Evolutionary conservation across 2,113 vertebrate genomes (phyloP), one percentile per base, ranked within the genome.

Genomic region (Hemibagrus wyckioides): DNA sequence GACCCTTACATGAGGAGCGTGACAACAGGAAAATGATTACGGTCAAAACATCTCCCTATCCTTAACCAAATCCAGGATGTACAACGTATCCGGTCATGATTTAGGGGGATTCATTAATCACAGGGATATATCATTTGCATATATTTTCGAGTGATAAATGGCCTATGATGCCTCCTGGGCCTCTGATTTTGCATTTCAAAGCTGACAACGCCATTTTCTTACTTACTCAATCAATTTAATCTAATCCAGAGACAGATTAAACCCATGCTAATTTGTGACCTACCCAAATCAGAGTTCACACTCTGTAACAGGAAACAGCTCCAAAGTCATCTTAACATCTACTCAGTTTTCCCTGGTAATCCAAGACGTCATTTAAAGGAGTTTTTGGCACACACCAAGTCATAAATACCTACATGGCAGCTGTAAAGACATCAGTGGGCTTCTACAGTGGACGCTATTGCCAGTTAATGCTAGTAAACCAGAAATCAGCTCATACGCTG

Each of bases 21-120:
- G 19, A 39, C 52, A 80, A 80, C 15, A 80, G 6, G 10, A 36
- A 54, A 57, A 25, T 57, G 30, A 80, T 23, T 25, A 33, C 50
- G 57, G 52, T 23, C 21, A 80, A 56, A 80, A 36, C 75, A 77
- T 13, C 30, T 21, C 52, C 15, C 17, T 36, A 56, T 36, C 19
- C 77, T 80, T 17, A 80, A 80, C 52, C 9, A 79, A 30, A 79
- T 54, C 76, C 48, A 52, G 76, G 76, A 54, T 54, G 4, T 79
- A 79, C 76, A 33, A 33, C 54, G 17, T 50, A 57, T 36, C 30
- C 19, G 4, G 30, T 30, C 9, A 80, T 23, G 54, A 57, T 6
- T 21, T 28, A 52, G 4, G 2, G 30, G 0, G 52, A 30, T 28
- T 15, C 25, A 79, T 79, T 79, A 52, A 52, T 52, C 17, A 52